Conservation (phyloP, 2,113 vertebrate species). For the Notarius lentiginosus region DNA sequence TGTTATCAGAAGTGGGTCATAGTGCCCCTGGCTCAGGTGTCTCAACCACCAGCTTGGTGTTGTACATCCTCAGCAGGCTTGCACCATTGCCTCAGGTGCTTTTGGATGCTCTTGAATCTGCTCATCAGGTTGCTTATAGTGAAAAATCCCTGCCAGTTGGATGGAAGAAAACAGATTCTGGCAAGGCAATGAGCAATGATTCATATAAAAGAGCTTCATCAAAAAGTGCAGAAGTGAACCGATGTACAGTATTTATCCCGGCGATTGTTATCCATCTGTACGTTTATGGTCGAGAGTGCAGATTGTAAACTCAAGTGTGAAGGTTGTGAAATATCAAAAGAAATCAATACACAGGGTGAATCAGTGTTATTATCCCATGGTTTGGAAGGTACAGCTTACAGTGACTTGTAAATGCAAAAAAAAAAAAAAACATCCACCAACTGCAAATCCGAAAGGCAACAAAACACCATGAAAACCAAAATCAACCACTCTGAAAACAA, state of each 20-base stretch:
- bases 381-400: background rate
- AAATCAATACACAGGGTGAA: background rate
- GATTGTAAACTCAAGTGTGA: background rate
- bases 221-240: background rate
- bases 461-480: background rate
- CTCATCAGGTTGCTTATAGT: conserved; percentile 20
- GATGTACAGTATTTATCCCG: background rate
- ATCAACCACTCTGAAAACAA: background rate
- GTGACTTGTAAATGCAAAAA: background rate
- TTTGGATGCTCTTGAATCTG: background rate
- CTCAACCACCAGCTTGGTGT: conserved; percentile 16
- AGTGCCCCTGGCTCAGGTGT: conserved; percentile 12
- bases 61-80: conserved; percentile 9
- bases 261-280: background rate
- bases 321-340: background rate
- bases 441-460: background rate
- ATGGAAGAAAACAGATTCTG: conserved; percentile 20
- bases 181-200: background rate
- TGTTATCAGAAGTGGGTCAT: conserved; percentile 22
- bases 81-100: conserved; percentile 25
- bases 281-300: background rate
- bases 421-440: background rate
- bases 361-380: background rate
- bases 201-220: conserved; percentile 1
- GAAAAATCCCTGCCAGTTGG: background rate